These are phyloP conservation scores for Omphaloscelis lunosa DNA, from an alignment of 2,888 invertebrate genomes.

Conservation along the genomic window DNA sequence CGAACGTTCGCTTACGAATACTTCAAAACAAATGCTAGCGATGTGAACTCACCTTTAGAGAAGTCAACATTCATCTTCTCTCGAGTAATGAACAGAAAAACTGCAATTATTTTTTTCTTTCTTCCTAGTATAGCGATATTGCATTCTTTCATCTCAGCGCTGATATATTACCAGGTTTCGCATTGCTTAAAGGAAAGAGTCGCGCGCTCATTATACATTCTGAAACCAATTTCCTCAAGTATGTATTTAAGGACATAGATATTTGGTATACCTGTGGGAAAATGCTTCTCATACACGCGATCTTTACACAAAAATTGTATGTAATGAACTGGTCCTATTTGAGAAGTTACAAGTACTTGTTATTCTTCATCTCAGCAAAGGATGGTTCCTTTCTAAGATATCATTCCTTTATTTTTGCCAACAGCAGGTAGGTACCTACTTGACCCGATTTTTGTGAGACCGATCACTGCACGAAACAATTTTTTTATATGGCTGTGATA, in stretches of 20 bases:
- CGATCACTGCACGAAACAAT: neutral
- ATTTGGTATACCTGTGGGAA: slow-evolving; percentile 14
- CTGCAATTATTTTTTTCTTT: slow-evolving; percentile 10
- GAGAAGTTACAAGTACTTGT: neutral
- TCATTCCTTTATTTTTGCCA: neutral
- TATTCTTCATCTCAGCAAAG: neutral
- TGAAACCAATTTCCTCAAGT: slow-evolving; percentile 41
- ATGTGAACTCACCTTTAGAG: neutral
- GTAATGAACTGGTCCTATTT: slow-evolving; percentile 2
- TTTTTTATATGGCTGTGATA: too few species aligned
- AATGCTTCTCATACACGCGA: neutral
- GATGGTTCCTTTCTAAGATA: neutral
- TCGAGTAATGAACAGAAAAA: slow-evolving; percentile 19
- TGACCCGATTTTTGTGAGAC: neutral
- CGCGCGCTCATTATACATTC: slow-evolving; percentile 45
- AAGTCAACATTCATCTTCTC: slow-evolving; percentile 2
- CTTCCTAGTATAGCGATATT: slow-evolving; percentile 25
- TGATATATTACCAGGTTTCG: neutral
- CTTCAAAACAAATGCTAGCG: neutral
- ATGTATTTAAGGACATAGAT: slow-evolving; percentile 29
- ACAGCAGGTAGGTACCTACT: neutral
- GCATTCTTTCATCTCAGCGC: slow-evolving; percentile 39
- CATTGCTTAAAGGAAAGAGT: slow-evolving; percentile 10
- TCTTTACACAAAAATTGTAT: slow-evolving; percentile 23
- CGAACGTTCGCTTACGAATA: neutral